Conservation (phyloP, 2,888 invertebrate species). For the Eristalis tenax region DNA sequence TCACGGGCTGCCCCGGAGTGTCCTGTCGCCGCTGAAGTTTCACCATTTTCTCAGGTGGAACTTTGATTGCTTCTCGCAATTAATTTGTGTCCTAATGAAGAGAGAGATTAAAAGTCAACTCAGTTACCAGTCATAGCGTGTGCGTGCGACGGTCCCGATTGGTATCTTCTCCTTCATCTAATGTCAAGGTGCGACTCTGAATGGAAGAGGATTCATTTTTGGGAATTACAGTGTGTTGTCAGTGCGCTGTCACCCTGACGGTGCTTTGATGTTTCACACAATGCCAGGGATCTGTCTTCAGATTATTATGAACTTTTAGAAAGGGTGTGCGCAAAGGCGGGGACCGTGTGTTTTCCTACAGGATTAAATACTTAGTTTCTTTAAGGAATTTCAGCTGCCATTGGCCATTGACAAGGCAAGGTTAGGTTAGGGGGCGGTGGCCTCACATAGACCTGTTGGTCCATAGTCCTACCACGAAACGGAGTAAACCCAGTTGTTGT, state of each 20-base stretch:
- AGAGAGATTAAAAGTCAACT: slow-evolving; percentile 44
- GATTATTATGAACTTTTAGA: too few species aligned
- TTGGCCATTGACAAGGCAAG: too few species aligned
- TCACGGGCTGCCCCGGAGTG: neutral
- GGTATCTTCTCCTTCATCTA: neutral
- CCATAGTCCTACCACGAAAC: too few species aligned
- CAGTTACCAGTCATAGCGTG: neutral
- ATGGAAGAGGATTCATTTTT: neutral
- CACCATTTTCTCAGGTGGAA: slow-evolving; percentile 33
- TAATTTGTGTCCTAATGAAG: slow-evolving; percentile 43
- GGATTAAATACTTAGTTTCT: too few species aligned
- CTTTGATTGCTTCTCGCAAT: slow-evolving; percentile 60
- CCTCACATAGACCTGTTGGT: too few species aligned
- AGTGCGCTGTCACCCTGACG: neutral
- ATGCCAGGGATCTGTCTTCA: too few species aligned
- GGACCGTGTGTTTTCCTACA: too few species aligned
- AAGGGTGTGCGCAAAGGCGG: too few species aligned
- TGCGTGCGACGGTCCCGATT: neutral
- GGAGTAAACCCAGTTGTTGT: too few species aligned
- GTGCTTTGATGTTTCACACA: neutral
- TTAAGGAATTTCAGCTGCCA: too few species aligned
- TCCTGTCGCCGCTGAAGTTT: neutral
- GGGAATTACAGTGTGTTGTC: neutral
- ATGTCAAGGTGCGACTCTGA: neutral
- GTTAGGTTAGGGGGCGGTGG: too few species aligned